Percentiles rank a stretch among this genome's conserved stretches.
Conservation (phyloP, 2,888 invertebrate genomes). For the Pterostichus niger region DNA sequence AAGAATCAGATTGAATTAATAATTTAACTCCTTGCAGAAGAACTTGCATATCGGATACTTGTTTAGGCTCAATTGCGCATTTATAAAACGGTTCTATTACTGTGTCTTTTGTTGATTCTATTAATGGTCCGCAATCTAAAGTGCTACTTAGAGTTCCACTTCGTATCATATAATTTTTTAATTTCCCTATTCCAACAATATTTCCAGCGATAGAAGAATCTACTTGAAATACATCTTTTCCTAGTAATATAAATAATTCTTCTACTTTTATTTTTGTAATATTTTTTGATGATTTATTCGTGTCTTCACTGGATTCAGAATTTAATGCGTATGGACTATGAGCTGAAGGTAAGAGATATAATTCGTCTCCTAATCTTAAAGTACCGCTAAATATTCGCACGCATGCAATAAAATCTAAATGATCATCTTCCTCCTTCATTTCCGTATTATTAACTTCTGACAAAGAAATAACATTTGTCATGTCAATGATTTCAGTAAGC, state of each 20-base stretch:
- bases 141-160: constrained; percentile 93
- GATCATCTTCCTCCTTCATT: constrained; percentile 72
- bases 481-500: constrained; percentile 69
- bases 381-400: constrained; percentile 95
- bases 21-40: constrained; percentile 88
- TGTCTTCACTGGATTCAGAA: constrained; percentile 71
- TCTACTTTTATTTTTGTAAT: constrained; percentile 80
- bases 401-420: constrained; percentile 91
- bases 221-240: constrained; percentile 90
- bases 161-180: constrained; percentile 91
- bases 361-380: constrained; percentile 85
- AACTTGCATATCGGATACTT: constrained; percentile 88
- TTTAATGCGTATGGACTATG: constrained; percentile 84
- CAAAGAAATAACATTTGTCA: constrained; percentile 69
- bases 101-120: constrained; percentile 87
- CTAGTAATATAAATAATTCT: constrained; percentile 94
- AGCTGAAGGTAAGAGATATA: constrained; percentile 93
- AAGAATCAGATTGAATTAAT: constrained; percentile 96
- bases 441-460: constrained; percentile 70
- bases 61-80: constrained; percentile 94
- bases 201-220: constrained; percentile 93
- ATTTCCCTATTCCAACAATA: constrained; percentile 92
- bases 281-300: constrained; percentile 70
- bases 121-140: constrained; percentile 91
- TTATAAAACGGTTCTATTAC: constrained; percentile 92